phyloP scores from a whole-genome alignment of 30 jellyfish, hydroid and myxozoan genomes.

The Nemopilema nomurai region DNA sequence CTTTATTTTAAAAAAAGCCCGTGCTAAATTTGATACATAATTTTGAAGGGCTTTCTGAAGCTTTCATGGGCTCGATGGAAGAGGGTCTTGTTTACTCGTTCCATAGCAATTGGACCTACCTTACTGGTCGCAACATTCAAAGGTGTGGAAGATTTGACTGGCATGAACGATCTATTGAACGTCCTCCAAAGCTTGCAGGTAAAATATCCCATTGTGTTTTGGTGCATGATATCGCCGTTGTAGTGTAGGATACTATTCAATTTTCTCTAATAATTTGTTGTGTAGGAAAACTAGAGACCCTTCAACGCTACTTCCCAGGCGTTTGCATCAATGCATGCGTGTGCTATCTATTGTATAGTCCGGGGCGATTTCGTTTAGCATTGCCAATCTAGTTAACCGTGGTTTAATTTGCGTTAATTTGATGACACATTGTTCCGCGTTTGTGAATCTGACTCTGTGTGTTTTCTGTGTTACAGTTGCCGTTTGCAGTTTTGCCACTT shows the following conservation, averaged over 20 bases:
- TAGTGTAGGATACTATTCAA: no score
- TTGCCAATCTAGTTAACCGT: no score
- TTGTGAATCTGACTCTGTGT: no score
- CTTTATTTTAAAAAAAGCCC: no score
- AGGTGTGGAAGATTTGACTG: constrained; percentile 85
- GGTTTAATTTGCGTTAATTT: no score
- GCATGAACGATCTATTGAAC: constrained; percentile 90
- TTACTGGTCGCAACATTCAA: constrained; percentile 72
- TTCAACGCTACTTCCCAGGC: no score
- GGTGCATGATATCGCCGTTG: no score
- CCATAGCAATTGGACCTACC: constrained; percentile 92
- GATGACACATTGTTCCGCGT: neutral
- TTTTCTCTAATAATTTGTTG: no score
- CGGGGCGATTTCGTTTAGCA: no score
- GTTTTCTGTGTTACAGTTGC: constrained; percentile 62
- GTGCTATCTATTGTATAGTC: no score
- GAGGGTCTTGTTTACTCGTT: constrained; percentile 88
- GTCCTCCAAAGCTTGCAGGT: constrained; percentile 95
- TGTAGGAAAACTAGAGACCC: no score
- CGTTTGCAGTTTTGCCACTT: constrained; percentile 96
- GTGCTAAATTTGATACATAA: neutral
- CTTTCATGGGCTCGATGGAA: constrained; percentile 97
- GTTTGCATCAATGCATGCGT: no score
- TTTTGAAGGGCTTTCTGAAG: constrained; percentile 83
- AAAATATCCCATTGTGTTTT: neutral